phyloP scores from a whole-genome alignment of 92 coral and sea anemone species.

The Epizoanthus illoricatus region DNA sequence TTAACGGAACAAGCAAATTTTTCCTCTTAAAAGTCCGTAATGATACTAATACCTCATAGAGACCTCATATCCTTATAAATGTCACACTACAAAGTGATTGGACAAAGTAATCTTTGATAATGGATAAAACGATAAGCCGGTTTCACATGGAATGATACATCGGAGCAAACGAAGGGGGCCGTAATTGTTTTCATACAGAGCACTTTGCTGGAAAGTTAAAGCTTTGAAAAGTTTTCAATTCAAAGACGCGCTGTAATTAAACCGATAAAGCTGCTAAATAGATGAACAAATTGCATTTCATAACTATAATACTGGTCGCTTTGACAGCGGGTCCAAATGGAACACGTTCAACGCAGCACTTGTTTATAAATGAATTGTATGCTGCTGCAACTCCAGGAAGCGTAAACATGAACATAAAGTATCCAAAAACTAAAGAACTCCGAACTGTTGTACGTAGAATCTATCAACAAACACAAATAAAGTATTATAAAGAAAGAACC shows the following conservation, averaged over 20 bases:
- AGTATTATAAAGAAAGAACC: too few relatives aligned
- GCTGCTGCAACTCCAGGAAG: too few relatives aligned
- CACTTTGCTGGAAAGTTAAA: too few relatives aligned
- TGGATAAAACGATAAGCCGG: slow-evolving; percentile 1
- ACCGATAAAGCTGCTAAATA: slow-evolving; percentile 8
- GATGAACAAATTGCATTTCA: slow-evolving; percentile 11
- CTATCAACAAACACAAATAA: too few relatives aligned
- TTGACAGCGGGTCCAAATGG: neutral
- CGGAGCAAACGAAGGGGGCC: neutral
- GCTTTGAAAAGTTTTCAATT: neutral
- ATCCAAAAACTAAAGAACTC: too few relatives aligned
- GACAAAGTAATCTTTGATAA: neutral
- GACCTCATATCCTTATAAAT: neutral
- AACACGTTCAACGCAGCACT: neutral
- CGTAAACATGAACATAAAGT: neutral
- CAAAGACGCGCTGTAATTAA: slow-evolving; percentile 22
- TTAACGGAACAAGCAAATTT: slow-evolving; percentile 30
- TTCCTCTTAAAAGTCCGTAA: neutral
- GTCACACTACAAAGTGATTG: slow-evolving; percentile 7
- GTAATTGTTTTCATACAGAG: slow-evolving; percentile 17
- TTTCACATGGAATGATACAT: neutral
- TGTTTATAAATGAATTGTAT: neutral
- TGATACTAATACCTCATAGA: neutral
- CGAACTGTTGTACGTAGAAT: too few relatives aligned
- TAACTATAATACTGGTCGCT: neutral